Evolutionary conservation across 2,113 vertebrate genomes (phyloP).

Genomic region (Prinia subflava): DNA sequence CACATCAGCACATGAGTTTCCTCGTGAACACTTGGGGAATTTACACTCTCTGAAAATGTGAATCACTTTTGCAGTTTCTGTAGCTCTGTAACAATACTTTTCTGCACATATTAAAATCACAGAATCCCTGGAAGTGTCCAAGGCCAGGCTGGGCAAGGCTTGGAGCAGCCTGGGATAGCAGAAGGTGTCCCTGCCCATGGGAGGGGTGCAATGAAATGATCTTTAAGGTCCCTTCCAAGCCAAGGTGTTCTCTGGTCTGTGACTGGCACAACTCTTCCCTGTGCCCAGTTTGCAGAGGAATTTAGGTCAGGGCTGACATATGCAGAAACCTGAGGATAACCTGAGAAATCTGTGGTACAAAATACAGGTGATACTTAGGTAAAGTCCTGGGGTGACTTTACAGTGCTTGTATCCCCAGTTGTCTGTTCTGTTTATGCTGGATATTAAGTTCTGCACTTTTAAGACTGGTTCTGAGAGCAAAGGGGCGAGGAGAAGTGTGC

Average conservation of each 20-base stretch:
- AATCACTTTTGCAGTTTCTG: neutral
- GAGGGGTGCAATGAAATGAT: neutral
- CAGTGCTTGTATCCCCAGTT: neutral
- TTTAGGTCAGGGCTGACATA: neutral
- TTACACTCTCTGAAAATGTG: neutral
- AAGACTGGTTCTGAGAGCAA: neutral
- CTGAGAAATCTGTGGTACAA: neutral
- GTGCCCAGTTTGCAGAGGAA: neutral
- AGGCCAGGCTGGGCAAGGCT: accelerated
- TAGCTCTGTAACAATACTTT: neutral
- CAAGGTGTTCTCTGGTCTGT: neutral
- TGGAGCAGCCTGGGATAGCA: neutral
- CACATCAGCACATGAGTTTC: neutral
- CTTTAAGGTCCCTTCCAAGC: neutral
- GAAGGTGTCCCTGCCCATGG: neutral
- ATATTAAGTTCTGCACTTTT: neutral
- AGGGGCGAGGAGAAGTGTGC: neutral
- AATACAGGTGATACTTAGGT: neutral
- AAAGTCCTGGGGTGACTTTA: neutral
- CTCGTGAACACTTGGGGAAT: neutral
- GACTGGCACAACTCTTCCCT: neutral
- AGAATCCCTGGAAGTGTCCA: neutral
- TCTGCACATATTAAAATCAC: neutral
- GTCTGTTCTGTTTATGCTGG: neutral
- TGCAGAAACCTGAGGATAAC: neutral